These are phyloP conservation scores for Tenodera sinensis DNA, from an alignment of 2,888 invertebrate species.

Conservation along the genomic window DNA sequence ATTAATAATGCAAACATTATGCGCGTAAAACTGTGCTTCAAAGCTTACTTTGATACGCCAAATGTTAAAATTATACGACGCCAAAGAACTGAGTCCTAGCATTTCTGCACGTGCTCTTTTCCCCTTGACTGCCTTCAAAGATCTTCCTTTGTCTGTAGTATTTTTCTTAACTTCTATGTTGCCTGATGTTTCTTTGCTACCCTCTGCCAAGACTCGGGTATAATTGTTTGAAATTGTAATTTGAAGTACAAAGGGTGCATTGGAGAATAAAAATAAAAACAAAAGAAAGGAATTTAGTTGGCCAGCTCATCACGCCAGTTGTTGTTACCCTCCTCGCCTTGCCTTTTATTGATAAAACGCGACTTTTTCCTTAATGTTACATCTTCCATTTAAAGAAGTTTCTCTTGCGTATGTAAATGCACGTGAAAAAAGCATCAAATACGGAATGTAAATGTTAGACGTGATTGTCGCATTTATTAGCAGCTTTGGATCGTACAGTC, in stretches of 20 bases:
- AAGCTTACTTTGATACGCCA: too few species aligned
- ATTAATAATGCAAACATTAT: too few species aligned
- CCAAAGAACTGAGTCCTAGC: background rate
- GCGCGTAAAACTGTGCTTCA: too few species aligned
- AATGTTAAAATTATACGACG: too few species aligned
- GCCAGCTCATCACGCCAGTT: background rate
- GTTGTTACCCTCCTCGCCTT: background rate
- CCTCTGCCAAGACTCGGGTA: background rate
- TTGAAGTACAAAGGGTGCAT: background rate
- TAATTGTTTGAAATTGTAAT: conserved; percentile 7
- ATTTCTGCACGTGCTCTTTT: background rate
- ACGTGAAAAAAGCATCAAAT: background rate
- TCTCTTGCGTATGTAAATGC: background rate
- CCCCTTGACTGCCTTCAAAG: background rate
- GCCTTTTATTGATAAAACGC: background rate
- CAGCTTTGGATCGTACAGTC: too few species aligned
- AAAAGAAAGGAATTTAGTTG: background rate
- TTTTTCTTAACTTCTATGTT: background rate
- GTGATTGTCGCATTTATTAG: background rate
- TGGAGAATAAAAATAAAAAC: background rate
- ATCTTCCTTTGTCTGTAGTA: background rate
- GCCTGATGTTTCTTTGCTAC: background rate
- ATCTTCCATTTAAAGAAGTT: background rate
- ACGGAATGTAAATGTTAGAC: background rate
- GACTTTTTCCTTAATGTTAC: background rate